Percentiles rank a stretch among this genome's conserved stretches.
Evolutionary conservation across 2,888 invertebrate genomes (phyloP).

Genomic region (Cataglyphis albicans): DNA sequence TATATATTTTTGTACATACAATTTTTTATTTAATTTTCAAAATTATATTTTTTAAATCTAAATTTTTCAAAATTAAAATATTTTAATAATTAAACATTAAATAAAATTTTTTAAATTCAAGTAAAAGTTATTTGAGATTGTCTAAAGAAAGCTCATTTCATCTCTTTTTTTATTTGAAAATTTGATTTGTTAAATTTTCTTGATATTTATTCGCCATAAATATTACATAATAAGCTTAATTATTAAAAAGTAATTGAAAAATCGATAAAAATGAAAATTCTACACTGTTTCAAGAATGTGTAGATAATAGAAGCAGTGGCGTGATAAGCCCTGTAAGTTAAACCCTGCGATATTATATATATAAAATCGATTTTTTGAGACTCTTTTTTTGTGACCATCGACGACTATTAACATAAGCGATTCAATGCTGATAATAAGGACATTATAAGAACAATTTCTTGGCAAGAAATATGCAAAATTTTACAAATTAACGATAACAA

Average conservation of each 20-base stretch:
- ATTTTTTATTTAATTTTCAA: slow-evolving; percentile 7
- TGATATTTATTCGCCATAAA: background rate
- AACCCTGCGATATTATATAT: slow-evolving; percentile 58
- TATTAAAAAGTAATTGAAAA: slow-evolving; percentile 10
- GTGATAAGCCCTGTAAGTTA: background rate
- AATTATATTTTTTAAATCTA: background rate
- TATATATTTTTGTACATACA: background rate
- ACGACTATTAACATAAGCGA: slow-evolving; percentile 48
- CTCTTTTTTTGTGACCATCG: slow-evolving; percentile 55
- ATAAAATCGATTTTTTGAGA: slow-evolving; percentile 72
- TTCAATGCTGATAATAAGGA: slow-evolving; percentile 68
- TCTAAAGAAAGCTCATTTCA: background rate
- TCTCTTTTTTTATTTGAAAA: background rate
- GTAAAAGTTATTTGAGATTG: background rate
- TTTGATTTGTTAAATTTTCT: slow-evolving; percentile 1
- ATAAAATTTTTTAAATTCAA: slow-evolving; percentile 2
- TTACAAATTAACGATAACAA: slow-evolving; percentile 60
- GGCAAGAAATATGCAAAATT: slow-evolving; percentile 63
- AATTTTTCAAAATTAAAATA: slow-evolving; percentile 14
- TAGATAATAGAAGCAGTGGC: background rate
- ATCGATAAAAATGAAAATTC: background rate
- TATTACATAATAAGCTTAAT: background rate
- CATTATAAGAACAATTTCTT: slow-evolving; percentile 62
- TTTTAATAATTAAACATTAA: background rate
- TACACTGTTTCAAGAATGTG: background rate